phyloP scores from a whole-genome alignment of 2,888 invertebrate species.

The Serripes groenlandicus region DNA sequence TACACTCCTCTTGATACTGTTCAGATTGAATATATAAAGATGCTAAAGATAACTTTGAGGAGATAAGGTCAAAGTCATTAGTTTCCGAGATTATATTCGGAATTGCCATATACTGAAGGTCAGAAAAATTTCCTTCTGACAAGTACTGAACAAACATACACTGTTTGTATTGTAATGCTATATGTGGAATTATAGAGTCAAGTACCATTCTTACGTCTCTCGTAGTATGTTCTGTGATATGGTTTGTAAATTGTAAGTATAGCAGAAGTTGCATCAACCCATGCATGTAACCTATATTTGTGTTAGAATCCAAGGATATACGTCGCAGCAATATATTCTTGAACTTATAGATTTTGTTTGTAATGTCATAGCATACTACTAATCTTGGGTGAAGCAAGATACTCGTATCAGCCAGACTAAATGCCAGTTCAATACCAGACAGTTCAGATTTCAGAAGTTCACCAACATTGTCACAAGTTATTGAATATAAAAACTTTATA shows the following conservation, averaged over 20 bases:
- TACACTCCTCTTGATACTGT: neutral
- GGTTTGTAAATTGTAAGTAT: neutral
- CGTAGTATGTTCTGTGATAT: neutral
- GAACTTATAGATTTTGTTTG: neutral
- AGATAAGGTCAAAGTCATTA: too few relatives aligned
- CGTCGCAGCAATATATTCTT: neutral
- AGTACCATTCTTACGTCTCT: neutral
- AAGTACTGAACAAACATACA: too few relatives aligned
- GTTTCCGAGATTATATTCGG: too few relatives aligned
- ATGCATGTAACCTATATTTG: neutral
- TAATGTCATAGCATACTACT: neutral
- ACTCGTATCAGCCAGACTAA: neutral
- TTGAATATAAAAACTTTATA: neutral
- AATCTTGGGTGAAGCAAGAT: neutral
- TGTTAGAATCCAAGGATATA: too few relatives aligned
- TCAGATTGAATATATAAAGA: neutral
- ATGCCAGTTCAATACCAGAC: neutral
- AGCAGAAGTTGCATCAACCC: too few relatives aligned
- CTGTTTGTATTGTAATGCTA: too few relatives aligned
- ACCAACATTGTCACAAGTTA: conserved; percentile 11
- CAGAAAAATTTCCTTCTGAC: too few relatives aligned
- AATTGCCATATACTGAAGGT: too few relatives aligned
- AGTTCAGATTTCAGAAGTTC: neutral
- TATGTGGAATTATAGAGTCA: too few relatives aligned
- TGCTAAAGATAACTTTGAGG: neutral